Conservation (phyloP, 2,797 vertebrate species). For the Cetoscarus ocellatus region DNA sequence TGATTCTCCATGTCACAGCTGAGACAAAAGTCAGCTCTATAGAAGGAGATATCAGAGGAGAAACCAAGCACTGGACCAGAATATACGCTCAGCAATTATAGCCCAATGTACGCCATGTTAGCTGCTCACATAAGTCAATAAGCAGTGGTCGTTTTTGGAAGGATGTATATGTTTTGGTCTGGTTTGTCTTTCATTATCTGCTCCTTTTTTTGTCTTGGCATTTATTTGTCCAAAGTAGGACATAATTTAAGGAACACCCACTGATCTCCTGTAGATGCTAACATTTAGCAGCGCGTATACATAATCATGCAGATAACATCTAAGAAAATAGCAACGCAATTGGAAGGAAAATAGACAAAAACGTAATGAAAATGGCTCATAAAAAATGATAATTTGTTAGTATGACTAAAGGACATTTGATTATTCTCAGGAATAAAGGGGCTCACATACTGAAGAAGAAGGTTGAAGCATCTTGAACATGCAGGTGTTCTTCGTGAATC, state of each 20-base stretch:
- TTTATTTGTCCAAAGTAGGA: constrained; percentile 66
- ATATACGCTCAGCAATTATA: constrained; percentile 28
- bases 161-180: constrained; percentile 62
- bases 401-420: too few relatives aligned
- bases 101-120: constrained; percentile 28
- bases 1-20: constrained; percentile 53
- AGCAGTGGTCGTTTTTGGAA: constrained; percentile 45
- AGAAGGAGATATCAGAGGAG: constrained; percentile 32
- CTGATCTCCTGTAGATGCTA: constrained; percentile 38
- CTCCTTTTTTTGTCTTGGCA: constrained; percentile 27
- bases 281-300: constrained; percentile 29
- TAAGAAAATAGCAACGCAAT: constrained; percentile 31
- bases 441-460: too few relatives aligned
- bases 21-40: constrained; percentile 47
- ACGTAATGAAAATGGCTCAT: constrained; percentile 6
- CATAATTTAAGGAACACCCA: constrained; percentile 55
- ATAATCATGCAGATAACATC: constrained; percentile 47
- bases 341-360: constrained; percentile 19
- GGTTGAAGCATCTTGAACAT: too few relatives aligned
- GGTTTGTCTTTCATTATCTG: constrained; percentile 48
- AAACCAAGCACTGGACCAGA: constrained; percentile 7
- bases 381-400: background rate
- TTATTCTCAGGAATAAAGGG: background rate
- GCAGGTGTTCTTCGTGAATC: too few relatives aligned
- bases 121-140: constrained; percentile 52